Conservation (phyloP, 2,888 invertebrate species). For the Cantharis rufa region DNA sequence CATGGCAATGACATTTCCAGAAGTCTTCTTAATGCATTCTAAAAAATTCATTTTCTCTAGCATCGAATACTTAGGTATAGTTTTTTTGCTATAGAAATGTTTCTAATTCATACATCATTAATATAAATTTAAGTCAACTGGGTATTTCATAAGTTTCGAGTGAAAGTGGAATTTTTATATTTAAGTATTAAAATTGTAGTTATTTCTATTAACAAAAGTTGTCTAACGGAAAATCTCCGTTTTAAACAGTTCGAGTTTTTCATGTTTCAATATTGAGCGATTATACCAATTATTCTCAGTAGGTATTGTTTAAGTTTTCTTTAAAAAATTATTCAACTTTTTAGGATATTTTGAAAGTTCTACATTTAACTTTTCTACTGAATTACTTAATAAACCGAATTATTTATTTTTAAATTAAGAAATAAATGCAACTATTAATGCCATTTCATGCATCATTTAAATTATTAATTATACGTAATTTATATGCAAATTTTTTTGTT, state of each 20-base stretch:
- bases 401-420: too few species aligned
- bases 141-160: not conserved
- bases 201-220: not conserved
- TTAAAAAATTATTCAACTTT: not conserved
- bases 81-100: not conserved
- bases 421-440: not conserved
- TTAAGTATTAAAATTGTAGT: not conserved
- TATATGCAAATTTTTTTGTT: not conserved
- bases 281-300: not conserved
- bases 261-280: not conserved
- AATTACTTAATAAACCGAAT: not conserved
- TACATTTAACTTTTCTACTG: not conserved
- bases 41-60: not conserved
- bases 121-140: not conserved
- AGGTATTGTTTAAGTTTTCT: not conserved
- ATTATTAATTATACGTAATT: not conserved
- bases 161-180: not conserved
- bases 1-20: not conserved
- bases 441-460: not conserved
- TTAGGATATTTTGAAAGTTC: not conserved
- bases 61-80: not conserved
- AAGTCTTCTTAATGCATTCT: not conserved
- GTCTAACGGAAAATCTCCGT: not conserved
- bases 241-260: not conserved
- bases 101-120: not conserved